These are phyloP conservation scores for Axis porcinus DNA, from an alignment of 2,113 vertebrate genomes.

Conservation along the genomic window DNA sequence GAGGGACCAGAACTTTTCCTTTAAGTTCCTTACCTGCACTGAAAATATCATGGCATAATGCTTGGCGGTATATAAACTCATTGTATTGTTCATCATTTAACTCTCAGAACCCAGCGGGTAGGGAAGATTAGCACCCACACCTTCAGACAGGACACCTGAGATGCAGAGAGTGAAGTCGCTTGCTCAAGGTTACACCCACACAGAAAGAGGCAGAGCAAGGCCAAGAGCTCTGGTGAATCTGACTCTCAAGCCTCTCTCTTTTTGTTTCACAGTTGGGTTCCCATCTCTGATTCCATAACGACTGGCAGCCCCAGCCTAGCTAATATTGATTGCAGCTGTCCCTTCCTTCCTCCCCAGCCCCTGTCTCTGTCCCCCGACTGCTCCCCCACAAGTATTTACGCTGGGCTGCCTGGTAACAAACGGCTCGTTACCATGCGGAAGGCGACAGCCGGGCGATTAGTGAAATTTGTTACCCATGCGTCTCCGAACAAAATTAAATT, in stretches of 20 bases:
- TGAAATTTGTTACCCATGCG: conserved; percentile 85
- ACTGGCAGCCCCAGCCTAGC: background rate
- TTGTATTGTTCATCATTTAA: background rate
- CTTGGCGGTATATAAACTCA: background rate
- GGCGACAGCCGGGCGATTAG: conserved; percentile 83
- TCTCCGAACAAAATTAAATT: conserved; percentile 87
- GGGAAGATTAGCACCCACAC: fast-evolving
- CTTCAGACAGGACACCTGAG: background rate
- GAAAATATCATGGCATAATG: background rate
- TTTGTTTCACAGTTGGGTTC: background rate
- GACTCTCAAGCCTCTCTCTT: background rate
- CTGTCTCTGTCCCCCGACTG: conserved; percentile 26
- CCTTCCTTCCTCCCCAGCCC: background rate
- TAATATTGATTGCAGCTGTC: background rate
- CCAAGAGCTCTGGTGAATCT: fast-evolving
- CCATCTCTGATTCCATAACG: background rate
- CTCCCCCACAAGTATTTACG: conserved; percentile 54
- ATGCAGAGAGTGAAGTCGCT: background rate
- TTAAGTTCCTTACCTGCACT: background rate
- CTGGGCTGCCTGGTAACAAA: conserved; percentile 77
- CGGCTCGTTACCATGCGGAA: conserved; percentile 80
- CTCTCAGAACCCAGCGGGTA: background rate
- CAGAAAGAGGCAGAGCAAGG: background rate
- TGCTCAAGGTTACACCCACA: background rate
- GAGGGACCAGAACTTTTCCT: background rate